Evolutionary conservation across 1,140 invertebrate genomes (phyloP).

Genomic region (Drosophila ambigua): DNA sequence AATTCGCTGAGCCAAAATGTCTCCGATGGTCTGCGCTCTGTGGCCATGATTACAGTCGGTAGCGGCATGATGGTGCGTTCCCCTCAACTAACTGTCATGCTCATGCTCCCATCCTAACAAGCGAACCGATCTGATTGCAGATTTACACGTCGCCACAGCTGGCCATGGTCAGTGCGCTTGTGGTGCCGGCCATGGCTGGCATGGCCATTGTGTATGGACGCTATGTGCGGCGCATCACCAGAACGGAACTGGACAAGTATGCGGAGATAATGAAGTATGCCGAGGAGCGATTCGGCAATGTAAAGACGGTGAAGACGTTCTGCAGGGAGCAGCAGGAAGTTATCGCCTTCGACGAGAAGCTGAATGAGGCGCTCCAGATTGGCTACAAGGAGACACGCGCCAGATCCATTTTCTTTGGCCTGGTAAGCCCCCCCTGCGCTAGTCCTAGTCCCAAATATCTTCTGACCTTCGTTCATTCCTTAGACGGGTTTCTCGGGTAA

Average conservation of each 20-base stretch:
- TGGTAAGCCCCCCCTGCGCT: conserved; percentile 84
- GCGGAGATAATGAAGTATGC: conserved; percentile 93
- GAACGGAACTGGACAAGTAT: conserved; percentile 92
- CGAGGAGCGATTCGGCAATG: conserved; percentile 96
- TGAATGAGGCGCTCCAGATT: conserved; percentile 90
- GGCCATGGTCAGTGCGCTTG: conserved; percentile 91
- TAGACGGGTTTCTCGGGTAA: conserved; percentile 97
- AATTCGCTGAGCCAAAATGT: conserved; percentile 96
- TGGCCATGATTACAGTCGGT: conserved; percentile 93
- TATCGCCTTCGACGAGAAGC: conserved; percentile 87
- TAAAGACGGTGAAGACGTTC: conserved; percentile 97
- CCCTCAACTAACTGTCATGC: conserved; percentile 9
- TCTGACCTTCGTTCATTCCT: conserved; percentile 60
- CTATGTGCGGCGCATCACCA: conserved; percentile 93
- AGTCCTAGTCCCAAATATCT: neutral
- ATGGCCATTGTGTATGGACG: conserved; percentile 95
- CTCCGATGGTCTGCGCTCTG: conserved; percentile 95
- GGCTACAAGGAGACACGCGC: conserved; percentile 95
- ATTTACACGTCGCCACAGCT: conserved; percentile 96
- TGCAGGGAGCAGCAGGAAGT: conserved; percentile 93
- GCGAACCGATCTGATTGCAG: conserved; percentile 81
- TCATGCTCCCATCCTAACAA: neutral
- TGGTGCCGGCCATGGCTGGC: conserved; percentile 94
- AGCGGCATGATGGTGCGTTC: conserved; percentile 95
- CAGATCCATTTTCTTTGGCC: conserved; percentile 95